A percentile compares a stretch with the other conserved stretches of the same genome.
Conservation (phyloP, 1,140 invertebrate species). For the Macrosteles quadrilineatus region DNA sequence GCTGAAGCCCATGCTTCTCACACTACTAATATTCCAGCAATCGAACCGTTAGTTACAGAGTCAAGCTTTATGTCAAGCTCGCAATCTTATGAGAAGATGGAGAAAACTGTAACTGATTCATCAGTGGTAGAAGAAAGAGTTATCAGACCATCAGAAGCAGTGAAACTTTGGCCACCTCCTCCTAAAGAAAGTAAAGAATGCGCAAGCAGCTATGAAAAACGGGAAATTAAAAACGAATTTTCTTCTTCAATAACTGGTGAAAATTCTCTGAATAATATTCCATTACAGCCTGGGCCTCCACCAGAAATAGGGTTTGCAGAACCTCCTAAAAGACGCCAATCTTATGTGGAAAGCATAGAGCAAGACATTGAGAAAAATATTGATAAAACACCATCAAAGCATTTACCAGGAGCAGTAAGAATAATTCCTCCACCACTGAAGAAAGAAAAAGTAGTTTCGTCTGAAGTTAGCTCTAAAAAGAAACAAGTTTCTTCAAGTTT, state of each 20-base stretch:
- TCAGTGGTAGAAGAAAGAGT: conserved; percentile 46
- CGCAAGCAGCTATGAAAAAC: not conserved
- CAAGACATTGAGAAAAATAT: conserved; percentile 58
- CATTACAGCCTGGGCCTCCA: conserved; percentile 61
- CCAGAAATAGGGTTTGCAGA: conserved; percentile 65
- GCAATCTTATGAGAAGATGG: conserved; percentile 5
- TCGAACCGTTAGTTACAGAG: conserved; percentile 22
- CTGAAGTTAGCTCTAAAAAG: conserved; percentile 13
- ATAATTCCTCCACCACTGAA: conserved; percentile 52
- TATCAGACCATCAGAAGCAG: conserved; percentile 42
- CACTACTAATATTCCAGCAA: conserved; percentile 25
- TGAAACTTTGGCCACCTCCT: conserved; percentile 37
- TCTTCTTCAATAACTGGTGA: not conserved
- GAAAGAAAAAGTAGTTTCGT: conserved; percentile 43
- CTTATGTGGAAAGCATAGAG: conserved; percentile 60
- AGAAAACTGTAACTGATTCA: conserved; percentile 6
- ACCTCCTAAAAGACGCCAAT: conserved; percentile 51
- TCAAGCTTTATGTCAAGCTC: conserved; percentile 20
- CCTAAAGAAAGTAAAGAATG: conserved; percentile 23
- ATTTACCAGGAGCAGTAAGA: conserved; percentile 55
- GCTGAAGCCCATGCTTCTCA: conserved; percentile 42
- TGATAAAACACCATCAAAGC: conserved; percentile 55
- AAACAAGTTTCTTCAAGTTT: not conserved
- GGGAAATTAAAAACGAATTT: not conserved
- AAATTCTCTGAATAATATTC: conserved; percentile 44